Conservation (phyloP, 2,797 vertebrate species). For the Betta splendens region DNA sequence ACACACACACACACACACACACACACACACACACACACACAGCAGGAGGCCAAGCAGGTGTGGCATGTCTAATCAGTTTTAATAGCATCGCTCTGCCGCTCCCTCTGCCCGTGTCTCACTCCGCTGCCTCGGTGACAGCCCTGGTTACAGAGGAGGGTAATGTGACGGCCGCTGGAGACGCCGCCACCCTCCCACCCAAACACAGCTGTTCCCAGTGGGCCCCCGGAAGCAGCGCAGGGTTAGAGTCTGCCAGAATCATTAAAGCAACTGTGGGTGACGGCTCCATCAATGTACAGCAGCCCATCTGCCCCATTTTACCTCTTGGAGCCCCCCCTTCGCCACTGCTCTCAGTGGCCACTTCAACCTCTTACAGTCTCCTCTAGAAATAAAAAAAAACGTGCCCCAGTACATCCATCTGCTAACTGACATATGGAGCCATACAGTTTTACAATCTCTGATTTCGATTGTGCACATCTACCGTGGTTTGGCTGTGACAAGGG, state of each 20-base stretch:
- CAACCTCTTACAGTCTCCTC: slow-evolving; percentile 38
- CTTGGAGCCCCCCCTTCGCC: slow-evolving; percentile 24
- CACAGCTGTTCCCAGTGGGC: slow-evolving; percentile 84
- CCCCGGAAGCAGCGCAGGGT: slow-evolving; percentile 52
- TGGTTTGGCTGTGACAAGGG: background rate
- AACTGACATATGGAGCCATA: background rate
- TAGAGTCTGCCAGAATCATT: slow-evolving; percentile 75
- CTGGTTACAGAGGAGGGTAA: slow-evolving; percentile 48
- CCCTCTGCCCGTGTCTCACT: slow-evolving; percentile 72
- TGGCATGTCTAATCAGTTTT: slow-evolving; percentile 76
- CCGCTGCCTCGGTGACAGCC: slow-evolving; percentile 84
- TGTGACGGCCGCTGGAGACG: slow-evolving; percentile 43
- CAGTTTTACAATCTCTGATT: background rate
- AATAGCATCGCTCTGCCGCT: slow-evolving; percentile 60
- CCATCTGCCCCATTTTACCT: slow-evolving; percentile 48
- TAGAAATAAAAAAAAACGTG: slow-evolving; percentile 14
- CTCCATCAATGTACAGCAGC: slow-evolving; percentile 62
- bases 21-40: slow-evolving; percentile 19
- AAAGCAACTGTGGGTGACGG: slow-evolving; percentile 72
- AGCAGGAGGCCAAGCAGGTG: slow-evolving; percentile 60
- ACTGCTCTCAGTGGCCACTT: slow-evolving; percentile 34
- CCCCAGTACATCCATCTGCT: slow-evolving; percentile 18
- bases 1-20: slow-evolving; percentile 6
- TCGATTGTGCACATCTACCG: background rate
- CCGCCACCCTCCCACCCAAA: slow-evolving; percentile 61